Conservation (phyloP, 2,888 invertebrate genomes). For the Phoronis australis region DNA sequence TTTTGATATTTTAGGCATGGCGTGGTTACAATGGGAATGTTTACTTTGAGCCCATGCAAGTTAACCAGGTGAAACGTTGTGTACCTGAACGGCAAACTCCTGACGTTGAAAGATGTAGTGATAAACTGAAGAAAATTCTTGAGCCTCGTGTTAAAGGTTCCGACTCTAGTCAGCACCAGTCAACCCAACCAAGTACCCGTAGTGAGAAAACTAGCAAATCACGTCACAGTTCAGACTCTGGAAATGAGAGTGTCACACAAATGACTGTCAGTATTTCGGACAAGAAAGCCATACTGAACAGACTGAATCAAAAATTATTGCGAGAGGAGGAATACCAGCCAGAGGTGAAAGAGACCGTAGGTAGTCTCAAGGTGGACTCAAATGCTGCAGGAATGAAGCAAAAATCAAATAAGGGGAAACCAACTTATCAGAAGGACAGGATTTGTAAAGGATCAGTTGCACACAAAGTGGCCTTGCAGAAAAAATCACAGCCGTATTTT, state of each 20-base stretch:
- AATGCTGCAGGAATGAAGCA: conserved; percentile 10
- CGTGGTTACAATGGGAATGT: conserved; percentile 49
- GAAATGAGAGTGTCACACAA: conserved; percentile 17
- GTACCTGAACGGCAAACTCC: not conserved
- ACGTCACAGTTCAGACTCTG: conserved; percentile 3
- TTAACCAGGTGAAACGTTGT: conserved; percentile 15
- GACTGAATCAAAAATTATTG: conserved; percentile 22
- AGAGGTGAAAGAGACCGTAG: conserved; percentile 32
- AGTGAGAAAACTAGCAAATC: conserved; percentile 1
- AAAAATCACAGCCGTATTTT: conserved; percentile 15
- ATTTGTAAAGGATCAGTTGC: conserved; percentile 36
- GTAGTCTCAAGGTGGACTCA: conserved; percentile 22
- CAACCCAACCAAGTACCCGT: not conserved
- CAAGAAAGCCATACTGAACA: conserved; percentile 24
- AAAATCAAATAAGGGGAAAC: conserved; percentile 10
- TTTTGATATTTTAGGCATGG: conserved; percentile 41
- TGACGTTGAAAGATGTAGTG: not conserved
- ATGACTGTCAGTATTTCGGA: conserved; percentile 25
- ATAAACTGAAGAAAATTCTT: not conserved
- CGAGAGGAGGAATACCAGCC: conserved; percentile 32
- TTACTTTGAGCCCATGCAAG: conserved; percentile 47
- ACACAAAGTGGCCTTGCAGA: conserved; percentile 21
- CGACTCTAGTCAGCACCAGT: not conserved
- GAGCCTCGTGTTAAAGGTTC: not conserved
- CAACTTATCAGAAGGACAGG: conserved; percentile 23